These are phyloP conservation scores for Leuctra nigra DNA, from an alignment of 2,888 invertebrate genomes.

Conservation along the genomic window DNA sequence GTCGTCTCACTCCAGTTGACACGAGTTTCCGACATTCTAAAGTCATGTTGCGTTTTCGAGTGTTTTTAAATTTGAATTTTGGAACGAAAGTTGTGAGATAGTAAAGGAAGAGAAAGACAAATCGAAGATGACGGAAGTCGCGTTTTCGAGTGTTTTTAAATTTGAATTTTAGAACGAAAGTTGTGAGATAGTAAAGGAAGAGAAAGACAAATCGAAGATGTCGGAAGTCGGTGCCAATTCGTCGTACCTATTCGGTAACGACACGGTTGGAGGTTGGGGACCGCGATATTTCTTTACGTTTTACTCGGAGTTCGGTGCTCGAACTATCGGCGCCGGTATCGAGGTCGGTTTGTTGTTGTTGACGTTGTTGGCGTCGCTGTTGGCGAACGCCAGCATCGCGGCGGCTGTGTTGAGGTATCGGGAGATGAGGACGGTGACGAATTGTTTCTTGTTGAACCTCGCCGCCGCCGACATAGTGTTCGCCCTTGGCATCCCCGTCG, in stretches of 20 bases:
- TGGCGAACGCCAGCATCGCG: slow-evolving; percentile 47
- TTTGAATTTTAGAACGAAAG: no score
- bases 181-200: no score
- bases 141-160: no score
- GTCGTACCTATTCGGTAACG: slow-evolving; percentile 47
- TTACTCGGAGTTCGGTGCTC: slow-evolving; percentile 47
- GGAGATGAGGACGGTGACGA: slow-evolving; percentile 50
- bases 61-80: no score
- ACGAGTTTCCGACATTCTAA: no score
- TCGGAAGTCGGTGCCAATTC: slow-evolving; percentile 37
- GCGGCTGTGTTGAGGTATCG: slow-evolving; percentile 44
- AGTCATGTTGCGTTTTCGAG: no score
- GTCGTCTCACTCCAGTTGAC: no score
- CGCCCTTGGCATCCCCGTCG: slow-evolving; percentile 47
- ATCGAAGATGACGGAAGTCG: no score
- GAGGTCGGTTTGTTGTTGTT: slow-evolving; percentile 43
- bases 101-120: no score
- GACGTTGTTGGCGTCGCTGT: slow-evolving; percentile 44
- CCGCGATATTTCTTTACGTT: slow-evolving; percentile 50
- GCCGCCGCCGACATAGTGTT: slow-evolving; percentile 59
- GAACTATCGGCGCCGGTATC: slow-evolving; percentile 37
- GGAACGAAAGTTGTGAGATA: no score
- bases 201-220: no score
- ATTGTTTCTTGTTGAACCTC: slow-evolving; percentile 50
- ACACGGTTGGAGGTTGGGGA: slow-evolving; percentile 46